Conservation (phyloP, 1,140 invertebrate genomes). For the Panagrolaimus sp. region DNA sequence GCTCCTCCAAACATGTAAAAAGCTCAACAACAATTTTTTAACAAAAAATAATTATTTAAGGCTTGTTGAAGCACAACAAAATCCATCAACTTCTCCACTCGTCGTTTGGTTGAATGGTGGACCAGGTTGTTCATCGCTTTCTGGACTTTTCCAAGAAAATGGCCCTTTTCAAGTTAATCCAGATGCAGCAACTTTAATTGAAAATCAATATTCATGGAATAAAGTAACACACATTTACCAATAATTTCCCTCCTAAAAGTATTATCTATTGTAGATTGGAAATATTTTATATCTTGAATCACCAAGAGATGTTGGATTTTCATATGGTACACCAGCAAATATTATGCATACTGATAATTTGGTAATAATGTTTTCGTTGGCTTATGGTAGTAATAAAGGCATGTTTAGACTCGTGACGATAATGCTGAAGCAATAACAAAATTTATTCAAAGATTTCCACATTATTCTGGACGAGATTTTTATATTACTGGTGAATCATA, state of each 20-base stretch:
- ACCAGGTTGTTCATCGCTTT: constrained; percentile 62
- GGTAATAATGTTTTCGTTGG: constrained; percentile 13
- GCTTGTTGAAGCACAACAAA: constrained; percentile 60
- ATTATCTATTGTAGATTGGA: constrained; percentile 65
- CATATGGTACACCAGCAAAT: constrained; percentile 51
- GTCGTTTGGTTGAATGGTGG: constrained; percentile 64
- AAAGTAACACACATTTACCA: constrained; percentile 9
- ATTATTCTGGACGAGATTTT: constrained; percentile 59
- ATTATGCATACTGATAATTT: constrained; percentile 11
- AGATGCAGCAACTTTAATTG: constrained; percentile 53
- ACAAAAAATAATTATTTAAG: constrained; percentile 42
- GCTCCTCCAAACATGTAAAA: neutral
- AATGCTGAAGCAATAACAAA: constrained; percentile 60
- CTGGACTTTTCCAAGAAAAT: constrained; percentile 61
- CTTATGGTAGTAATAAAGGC: neutral
- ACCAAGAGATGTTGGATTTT: constrained; percentile 63
- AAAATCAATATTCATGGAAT: constrained; percentile 62
- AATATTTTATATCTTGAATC: constrained; percentile 67
- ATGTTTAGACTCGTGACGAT: constrained; percentile 42
- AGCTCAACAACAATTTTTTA: no score
- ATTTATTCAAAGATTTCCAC: constrained; percentile 62
- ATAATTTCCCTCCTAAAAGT: neutral
- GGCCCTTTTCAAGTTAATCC: constrained; percentile 60
- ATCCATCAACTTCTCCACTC: constrained; percentile 60
- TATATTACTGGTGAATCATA: constrained; percentile 60